These are phyloP conservation scores for Microdon myrmicae DNA, from an alignment of 2,888 invertebrate genomes.

Conservation along the genomic window DNA sequence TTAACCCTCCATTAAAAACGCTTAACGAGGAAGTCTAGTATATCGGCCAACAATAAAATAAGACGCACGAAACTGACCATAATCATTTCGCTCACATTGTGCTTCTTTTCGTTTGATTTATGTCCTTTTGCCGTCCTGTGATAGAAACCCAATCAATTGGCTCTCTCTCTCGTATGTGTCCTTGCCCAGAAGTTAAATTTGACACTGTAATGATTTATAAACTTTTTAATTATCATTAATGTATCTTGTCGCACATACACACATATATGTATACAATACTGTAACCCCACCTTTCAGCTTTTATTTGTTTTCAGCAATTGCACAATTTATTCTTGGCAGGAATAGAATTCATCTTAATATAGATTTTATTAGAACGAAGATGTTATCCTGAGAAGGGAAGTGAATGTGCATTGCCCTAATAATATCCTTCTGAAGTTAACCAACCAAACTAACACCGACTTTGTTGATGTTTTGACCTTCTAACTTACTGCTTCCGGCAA, in stretches of 20 bases:
- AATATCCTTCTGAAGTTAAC: conserved; percentile 9
- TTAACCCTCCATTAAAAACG: conserved; percentile 10
- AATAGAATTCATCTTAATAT: conserved; percentile 29
- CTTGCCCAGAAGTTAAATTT: conserved; percentile 15
- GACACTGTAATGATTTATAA: conserved; percentile 35
- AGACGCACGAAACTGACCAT: conserved; percentile 17
- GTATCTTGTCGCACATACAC: conserved; percentile 9
- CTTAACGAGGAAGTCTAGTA: conserved; percentile 6
- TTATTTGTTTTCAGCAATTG: conserved; percentile 16
- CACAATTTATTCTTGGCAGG: too few relatives aligned
- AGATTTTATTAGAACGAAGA: conserved; percentile 30
- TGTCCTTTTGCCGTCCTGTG: conserved; percentile 25
- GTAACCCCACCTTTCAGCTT: too few relatives aligned
- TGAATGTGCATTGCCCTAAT: conserved; percentile 27
- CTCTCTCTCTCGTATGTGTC: background rate
- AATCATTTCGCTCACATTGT: conserved; percentile 27
- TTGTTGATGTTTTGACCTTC: conserved; percentile 43
- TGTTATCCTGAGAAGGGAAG: conserved; percentile 12
- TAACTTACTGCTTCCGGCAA: conserved; percentile 25
- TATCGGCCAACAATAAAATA: background rate
- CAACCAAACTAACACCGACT: conserved; percentile 13
- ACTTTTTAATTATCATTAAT: conserved; percentile 36
- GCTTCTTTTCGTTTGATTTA: conserved; percentile 26
- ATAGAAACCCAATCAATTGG: conserved; percentile 15
- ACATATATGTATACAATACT: too few relatives aligned